Base-by-base conservation (phyloP, 2,113 vertebrate species). In the Leptosomus discolor region DNA sequence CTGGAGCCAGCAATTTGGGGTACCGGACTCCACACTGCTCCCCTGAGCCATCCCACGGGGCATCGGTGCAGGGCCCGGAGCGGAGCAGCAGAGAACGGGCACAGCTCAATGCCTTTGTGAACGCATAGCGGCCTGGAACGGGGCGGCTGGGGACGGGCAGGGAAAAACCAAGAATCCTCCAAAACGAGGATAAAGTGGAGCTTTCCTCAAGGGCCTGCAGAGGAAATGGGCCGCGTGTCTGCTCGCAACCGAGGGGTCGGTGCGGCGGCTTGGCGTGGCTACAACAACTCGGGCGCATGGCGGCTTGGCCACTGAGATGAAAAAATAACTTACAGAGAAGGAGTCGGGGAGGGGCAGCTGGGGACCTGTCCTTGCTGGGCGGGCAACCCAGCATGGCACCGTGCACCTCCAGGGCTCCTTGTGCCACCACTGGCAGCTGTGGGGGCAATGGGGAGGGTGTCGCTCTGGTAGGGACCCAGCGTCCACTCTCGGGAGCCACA, bases 311-410 rank as follows among this genome's bases (percentile, higher is more conserved):
- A 1, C 95, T 74, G 93, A 96, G 94, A 96, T 64, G 88, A 95
- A 96, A 97, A 97, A 97, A 97, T 97, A 97, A 97, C 78, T 97
- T 96, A 97, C 54, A 82, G 92, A 92, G 68, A 79, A 39, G 58
- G 70, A 15, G 20, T 12, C 19, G 27, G 16, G 16, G 29, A 37
- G 37, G 58, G 24, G 58, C 17, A 77, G 70, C 34, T 1, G 17
- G 75, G 70, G 80, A 79, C 56, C 63, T 70, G 56, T 91, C 79
- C 92, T 95, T 48, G 70, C 88, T 1, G 5, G 45, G 41, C 2
- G 5, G 48, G 46, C 1, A 26, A 58, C 45, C 46, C 54, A 17
- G 53, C 1, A 11, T 0, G 37, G 79, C 85, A 76, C 68, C 1
- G 3, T 15, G 75, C 70, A 70, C 39, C 61, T 70, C 76, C 70